These are phyloP conservation scores for Trichopria drosophilae DNA, from an alignment of 2,888 invertebrate species.

Conservation along the genomic window DNA sequence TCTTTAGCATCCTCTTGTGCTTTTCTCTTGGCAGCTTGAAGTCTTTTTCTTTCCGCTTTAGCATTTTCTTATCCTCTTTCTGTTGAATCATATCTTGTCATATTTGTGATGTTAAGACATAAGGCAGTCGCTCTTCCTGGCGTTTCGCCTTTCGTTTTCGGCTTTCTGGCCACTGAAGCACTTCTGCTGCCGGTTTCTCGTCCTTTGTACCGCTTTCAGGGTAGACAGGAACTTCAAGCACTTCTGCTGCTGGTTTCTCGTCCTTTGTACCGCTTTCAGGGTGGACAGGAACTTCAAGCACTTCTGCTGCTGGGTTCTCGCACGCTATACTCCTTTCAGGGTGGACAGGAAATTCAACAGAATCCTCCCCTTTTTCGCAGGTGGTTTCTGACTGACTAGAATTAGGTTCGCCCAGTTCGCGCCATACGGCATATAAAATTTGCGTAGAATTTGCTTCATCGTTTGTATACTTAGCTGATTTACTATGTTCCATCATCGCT, in stretches of 20 bases:
- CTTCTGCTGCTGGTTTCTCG: slow-evolving; percentile 2
- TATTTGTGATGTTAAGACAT: slow-evolving; percentile 7
- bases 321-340: slow-evolving; percentile 17
- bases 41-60: neutral
- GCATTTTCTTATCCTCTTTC: slow-evolving; percentile 13
- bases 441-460: no score
- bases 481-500: no score
- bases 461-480: no score
- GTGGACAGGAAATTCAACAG: slow-evolving; percentile 3
- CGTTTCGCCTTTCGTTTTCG: slow-evolving; percentile 22
- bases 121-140: slow-evolving; percentile 17
- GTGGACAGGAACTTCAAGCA: slow-evolving; percentile 5
- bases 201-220: slow-evolving; percentile 17
- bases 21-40: neutral
- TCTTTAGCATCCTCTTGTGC: slow-evolving; percentile 1
- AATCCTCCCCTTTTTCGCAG: no score
- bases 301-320: slow-evolving; percentile 1
- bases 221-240: slow-evolving; percentile 5
- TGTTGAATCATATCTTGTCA: slow-evolving; percentile 10
- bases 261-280: slow-evolving; percentile 17
- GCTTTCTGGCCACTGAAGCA: slow-evolving; percentile 10
- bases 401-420: no score
- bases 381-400: no score
- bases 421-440: no score
- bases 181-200: slow-evolving; percentile 1